phyloP scores from a whole-genome alignment of 1,140 invertebrate genomes.

The Sesamia nonagrioides region DNA sequence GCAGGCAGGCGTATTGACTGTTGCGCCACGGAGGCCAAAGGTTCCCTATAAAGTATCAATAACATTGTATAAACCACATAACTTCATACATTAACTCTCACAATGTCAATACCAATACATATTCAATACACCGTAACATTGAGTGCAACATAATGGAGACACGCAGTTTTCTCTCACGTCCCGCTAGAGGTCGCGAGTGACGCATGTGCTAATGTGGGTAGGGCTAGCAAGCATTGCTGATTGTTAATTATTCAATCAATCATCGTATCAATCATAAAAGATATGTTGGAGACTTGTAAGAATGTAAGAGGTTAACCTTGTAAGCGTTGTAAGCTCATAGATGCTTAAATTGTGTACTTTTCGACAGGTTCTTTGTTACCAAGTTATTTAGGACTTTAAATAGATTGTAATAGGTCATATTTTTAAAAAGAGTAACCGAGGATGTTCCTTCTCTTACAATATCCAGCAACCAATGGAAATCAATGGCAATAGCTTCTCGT shows the following conservation, averaged over 20 bases:
- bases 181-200: constrained; percentile 21
- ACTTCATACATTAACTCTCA: neutral
- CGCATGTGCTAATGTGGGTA: neutral
- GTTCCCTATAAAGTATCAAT: no score
- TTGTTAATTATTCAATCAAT: neutral
- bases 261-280: neutral
- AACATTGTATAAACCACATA: neutral
- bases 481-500: no score
- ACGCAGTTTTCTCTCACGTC: constrained; percentile 11
- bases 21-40: no score
- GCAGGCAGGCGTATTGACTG: no score
- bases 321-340: no score
- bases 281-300: neutral
- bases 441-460: no score
- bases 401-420: no score
- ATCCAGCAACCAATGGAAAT: no score
- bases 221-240: neutral
- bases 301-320: neutral
- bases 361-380: no score
- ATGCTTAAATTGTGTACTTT: no score
- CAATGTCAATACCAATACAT: constrained; percentile 30
- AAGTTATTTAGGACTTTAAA: no score
- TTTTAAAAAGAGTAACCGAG: no score
- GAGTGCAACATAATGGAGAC: constrained; percentile 1
- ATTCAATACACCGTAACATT: constrained; percentile 12